These are phyloP conservation scores for Pseudobourletiella spinata DNA, from an alignment of 1,140 invertebrate genomes.

Conservation along the genomic window DNA sequence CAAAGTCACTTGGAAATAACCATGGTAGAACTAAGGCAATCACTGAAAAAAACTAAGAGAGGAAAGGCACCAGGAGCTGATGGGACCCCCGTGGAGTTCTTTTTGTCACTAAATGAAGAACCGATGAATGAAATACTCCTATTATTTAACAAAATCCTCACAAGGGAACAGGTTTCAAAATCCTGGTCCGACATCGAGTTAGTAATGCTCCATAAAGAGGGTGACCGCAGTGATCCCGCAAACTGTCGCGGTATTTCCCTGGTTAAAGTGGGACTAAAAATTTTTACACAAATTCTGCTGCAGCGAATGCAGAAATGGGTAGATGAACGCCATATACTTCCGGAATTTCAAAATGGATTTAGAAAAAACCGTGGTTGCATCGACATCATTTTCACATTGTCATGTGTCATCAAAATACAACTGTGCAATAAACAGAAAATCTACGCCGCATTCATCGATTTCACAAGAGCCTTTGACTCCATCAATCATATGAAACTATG, in stretches of 20 bases:
- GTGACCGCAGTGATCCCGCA: constrained; percentile 22
- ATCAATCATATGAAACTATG: too few species aligned
- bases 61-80: constrained; percentile 29
- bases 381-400: neutral
- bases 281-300: constrained; percentile 4
- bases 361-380: neutral
- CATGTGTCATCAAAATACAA: too few species aligned
- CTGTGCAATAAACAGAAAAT: too few species aligned
- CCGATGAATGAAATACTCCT: too few species aligned
- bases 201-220: constrained; percentile 31
- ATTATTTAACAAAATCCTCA: constrained; percentile 6
- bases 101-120: neutral
- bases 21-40: neutral
- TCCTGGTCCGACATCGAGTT: constrained; percentile 4
- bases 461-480: too few species aligned
- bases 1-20: neutral
- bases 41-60: neutral
- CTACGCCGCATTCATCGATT: too few species aligned
- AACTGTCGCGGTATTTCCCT: constrained; percentile 34
- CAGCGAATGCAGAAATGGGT: neutral
- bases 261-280: neutral
- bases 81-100: constrained; percentile 13
- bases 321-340: neutral
- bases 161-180: neutral
- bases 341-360: constrained; percentile 11